Base-by-base conservation (phyloP, 1,140 invertebrate species). In the Achatina immaculata region DNA sequence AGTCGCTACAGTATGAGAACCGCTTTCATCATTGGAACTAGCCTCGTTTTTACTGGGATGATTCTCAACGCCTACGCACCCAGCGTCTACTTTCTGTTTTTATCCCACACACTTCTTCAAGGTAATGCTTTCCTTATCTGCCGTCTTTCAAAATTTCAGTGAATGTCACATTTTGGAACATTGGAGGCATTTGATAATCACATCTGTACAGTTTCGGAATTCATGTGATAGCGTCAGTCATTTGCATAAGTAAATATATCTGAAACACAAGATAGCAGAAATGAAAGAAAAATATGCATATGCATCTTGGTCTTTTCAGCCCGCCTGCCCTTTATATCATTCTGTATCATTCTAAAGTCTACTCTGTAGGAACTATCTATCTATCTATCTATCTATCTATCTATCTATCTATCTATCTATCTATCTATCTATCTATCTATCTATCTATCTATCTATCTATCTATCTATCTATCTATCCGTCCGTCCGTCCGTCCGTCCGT, bases 1-100 rank as follows among this genome's bases (percentile, higher is more conserved):
- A 78, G 31, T 45, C 76, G 76, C 0, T 78, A 68, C 76, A 78
- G 76, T 40, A 38, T 68, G 58, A 45, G 76, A 36, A 78, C 76
- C n/a, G 40, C 58, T 78, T 24, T 43, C 11, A 78, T 78, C 0
- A 45, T 66, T 9, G 76, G n/a, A 0, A 68, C 62, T 6, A 2
- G 24, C 2, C n/a, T 78, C 0, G 24, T 24, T 14, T 66, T 43
- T 38, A 45, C 28, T 43, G 43, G 76, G 4, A 24, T 68, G 3
- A 1, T 78, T 1, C 28, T 78, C 36, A 68, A 78, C 28, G 58
- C 19, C 3, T 68, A 68, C 9, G 62, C 65, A 1, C 58, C 58
- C 7, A 78, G 42, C 31, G n/a, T 78, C 31, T 78, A 78, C 28
- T 78, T 78, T 42, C 43, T 78, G 21, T 78, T 66, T n/a, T 43